These are phyloP conservation scores for Zygogramma bicolorata DNA, from an alignment of 2,888 invertebrate genomes.

Conservation along the genomic window DNA sequence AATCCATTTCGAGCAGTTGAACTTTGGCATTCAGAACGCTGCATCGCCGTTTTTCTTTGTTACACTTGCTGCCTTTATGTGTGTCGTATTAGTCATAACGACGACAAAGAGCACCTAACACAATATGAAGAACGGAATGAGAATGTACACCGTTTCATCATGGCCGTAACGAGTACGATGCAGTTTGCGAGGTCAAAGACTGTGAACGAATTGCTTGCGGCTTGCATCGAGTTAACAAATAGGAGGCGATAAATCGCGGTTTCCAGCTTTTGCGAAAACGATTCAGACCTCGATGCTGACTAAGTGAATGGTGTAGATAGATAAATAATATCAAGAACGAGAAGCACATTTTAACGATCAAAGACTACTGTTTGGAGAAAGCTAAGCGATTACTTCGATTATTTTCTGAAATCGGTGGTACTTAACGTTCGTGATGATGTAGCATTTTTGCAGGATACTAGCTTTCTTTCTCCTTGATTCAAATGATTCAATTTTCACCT, in stretches of 20 bases:
- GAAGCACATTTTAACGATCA: too few species aligned
- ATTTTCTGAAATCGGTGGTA: too few species aligned
- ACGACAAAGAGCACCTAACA: slow-evolving; percentile 12
- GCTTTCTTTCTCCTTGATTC: too few species aligned
- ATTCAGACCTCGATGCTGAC: too few species aligned
- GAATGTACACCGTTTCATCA: slow-evolving; percentile 20
- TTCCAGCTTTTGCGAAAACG: neutral
- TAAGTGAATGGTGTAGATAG: too few species aligned
- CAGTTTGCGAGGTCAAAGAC: slow-evolving; percentile 8
- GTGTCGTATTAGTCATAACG: slow-evolving; percentile 16
- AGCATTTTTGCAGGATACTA: too few species aligned
- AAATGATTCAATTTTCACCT: too few species aligned
- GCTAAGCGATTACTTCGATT: too few species aligned
- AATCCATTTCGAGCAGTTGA: neutral
- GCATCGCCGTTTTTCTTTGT: slow-evolving; percentile 18
- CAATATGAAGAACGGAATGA: slow-evolving; percentile 12
- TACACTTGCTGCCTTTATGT: slow-evolving; percentile 17
- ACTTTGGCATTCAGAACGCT: neutral
- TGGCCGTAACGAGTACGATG: slow-evolving; percentile 9
- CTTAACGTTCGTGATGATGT: too few species aligned
- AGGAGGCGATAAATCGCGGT: slow-evolving; percentile 2
- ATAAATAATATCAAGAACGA: too few species aligned
- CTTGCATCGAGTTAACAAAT: slow-evolving; percentile 15
- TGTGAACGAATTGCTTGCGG: neutral
- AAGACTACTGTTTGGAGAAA: too few species aligned